These are phyloP conservation scores for Oophaga pumilio DNA, from an alignment of 2,113 vertebrate species.

Conservation along the genomic window DNA sequence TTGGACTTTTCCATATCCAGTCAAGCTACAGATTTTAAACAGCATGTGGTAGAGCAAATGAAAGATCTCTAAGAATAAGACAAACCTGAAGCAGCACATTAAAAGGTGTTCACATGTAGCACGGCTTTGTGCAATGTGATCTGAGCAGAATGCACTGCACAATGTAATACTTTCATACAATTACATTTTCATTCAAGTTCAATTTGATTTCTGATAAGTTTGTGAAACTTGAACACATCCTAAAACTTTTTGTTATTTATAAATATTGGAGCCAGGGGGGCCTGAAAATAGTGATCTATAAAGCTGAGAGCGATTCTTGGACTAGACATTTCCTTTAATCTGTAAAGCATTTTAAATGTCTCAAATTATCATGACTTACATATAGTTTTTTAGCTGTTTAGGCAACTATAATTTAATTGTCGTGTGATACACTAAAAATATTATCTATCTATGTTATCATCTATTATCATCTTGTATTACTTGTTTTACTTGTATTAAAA, in stretches of 20 bases:
- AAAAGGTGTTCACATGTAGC: slow-evolving; percentile 30
- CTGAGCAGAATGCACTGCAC: slow-evolving; percentile 13
- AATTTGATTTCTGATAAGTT: slow-evolving; percentile 28
- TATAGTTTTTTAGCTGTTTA: too few relatives aligned
- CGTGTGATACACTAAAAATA: too few relatives aligned
- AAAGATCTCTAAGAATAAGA: background rate
- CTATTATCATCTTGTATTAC: too few relatives aligned
- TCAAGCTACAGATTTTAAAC: slow-evolving; percentile 27
- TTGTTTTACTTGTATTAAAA: too few relatives aligned
- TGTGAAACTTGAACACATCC: background rate
- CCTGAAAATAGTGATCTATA: background rate
- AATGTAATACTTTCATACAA: slow-evolving; percentile 32
- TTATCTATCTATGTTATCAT: too few relatives aligned
- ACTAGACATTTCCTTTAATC: background rate
- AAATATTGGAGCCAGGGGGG: background rate
- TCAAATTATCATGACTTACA: background rate
- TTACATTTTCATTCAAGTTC: slow-evolving; percentile 20
- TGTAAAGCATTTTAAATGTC: background rate
- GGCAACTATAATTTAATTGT: too few relatives aligned
- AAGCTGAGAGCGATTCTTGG: background rate
- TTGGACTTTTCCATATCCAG: slow-evolving; percentile 17
- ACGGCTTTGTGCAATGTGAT: slow-evolving; percentile 25
- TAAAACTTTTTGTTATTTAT: background rate
- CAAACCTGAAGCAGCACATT: slow-evolving; percentile 17
- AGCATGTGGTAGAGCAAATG: slow-evolving; percentile 20